phyloP scores from a whole-genome alignment of 2,888 invertebrate species.

The Cecidostiba fungosa region DNA sequence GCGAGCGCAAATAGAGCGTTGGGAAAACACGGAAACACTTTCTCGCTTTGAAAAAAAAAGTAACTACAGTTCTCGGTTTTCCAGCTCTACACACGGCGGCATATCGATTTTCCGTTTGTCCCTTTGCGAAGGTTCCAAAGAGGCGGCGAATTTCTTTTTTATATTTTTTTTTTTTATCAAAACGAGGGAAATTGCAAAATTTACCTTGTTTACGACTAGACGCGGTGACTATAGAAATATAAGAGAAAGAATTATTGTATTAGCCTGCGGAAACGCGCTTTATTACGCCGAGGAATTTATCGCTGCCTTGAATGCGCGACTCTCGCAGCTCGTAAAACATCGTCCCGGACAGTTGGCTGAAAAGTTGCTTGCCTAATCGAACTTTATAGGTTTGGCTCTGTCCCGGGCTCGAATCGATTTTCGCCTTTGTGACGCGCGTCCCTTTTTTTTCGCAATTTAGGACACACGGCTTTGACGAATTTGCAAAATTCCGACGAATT shows the following conservation, averaged over 20 bases:
- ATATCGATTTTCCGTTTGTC: conserved; percentile 3
- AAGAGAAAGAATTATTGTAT: conserved; percentile 57
- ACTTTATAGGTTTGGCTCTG: conserved; percentile 54
- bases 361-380: conserved; percentile 60
- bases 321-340: conserved; percentile 41
- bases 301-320: conserved; percentile 36
- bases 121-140: too few relatives aligned
- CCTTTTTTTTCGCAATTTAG: too few relatives aligned
- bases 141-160: neutral
- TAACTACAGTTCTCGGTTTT: too few relatives aligned
- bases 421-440: neutral
- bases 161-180: too few relatives aligned
- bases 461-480: conserved; percentile 14
- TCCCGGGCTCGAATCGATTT: conserved; percentile 42
- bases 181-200: conserved; percentile 20
- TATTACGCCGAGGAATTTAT: conserved; percentile 60
- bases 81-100: too few relatives aligned
- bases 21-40: neutral
- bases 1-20: too few relatives aligned
- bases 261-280: conserved; percentile 46
- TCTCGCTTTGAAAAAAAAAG: too few relatives aligned
- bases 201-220: conserved; percentile 41
- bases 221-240: neutral
- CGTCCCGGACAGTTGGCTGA: conserved; percentile 22
- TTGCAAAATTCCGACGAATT: neutral